Conservation (phyloP, 2,113 vertebrate species). For the Balaeniceps rex region DNA sequence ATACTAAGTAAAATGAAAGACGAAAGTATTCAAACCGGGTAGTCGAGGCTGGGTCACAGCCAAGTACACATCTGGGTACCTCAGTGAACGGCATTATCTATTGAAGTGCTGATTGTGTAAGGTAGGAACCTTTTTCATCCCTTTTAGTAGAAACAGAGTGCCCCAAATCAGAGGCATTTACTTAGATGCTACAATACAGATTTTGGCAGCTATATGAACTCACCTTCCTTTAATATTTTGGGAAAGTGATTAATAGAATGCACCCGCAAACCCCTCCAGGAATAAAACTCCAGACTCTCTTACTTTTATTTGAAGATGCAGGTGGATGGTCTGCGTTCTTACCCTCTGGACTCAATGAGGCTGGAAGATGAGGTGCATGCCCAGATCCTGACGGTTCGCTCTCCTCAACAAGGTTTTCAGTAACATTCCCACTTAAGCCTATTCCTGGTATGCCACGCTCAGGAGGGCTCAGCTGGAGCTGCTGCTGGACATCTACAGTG, state of each 20-base stretch:
- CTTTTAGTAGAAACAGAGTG: background rate
- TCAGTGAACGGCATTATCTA: background rate
- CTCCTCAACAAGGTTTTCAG: background rate
- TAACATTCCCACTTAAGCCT: fast-evolving
- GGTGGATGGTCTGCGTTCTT: background rate
- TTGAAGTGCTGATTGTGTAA: background rate
- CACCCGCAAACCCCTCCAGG: background rate
- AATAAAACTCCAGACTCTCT: background rate
- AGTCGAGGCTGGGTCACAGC: background rate
- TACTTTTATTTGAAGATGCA: background rate
- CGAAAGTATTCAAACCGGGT: background rate
- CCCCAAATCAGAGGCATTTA: background rate
- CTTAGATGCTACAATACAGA: background rate
- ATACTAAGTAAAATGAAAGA: background rate
- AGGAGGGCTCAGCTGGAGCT: background rate
- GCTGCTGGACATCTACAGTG: background rate
- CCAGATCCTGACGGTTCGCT: background rate
- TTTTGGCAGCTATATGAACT: background rate
- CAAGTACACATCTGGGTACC: background rate
- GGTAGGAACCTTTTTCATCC: background rate
- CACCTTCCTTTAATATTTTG: background rate
- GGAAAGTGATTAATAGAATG: background rate
- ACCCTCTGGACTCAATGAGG: background rate
- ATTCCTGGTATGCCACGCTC: fast-evolving
- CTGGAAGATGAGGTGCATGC: background rate